Evolutionary conservation across 2,113 vertebrate genomes (phyloP), one percentile per base, ranked within the genome.

Genomic region (Malaclemys terrapin): DNA sequence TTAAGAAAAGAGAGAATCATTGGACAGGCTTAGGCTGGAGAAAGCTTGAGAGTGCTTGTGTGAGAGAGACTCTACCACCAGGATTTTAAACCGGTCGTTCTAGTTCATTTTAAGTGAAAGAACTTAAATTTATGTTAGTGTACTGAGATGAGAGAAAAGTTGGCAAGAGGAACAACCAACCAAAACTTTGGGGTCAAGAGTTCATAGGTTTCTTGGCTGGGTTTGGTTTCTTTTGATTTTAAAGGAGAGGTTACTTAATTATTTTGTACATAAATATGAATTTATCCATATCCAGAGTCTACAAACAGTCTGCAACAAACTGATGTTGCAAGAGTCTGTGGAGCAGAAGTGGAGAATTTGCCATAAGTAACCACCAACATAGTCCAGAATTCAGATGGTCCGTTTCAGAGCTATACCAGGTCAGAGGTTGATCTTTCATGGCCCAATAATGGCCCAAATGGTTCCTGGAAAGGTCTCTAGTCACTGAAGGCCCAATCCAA

Each of bases 401-500:
- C 20, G 65, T n/a, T 38, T 69, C 65, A 38, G 65, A 69, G 96
- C 69, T 91, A 81, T 52, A 93, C 87, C 87, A 93, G 86, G 52
- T 85, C 90, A 87, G 49, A 38, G 56, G 24, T 12, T 96, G 96
- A 95, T 93, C 95, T 95, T 96, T 96, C 59, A 90, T 86, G n/a
- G 72, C 50, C 49, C 57, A 91, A 84, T 75, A 47, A 84, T 9
- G 35, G 17, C 65, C 35, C 35, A 38, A 20, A 20, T 22, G 19
- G n/a, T 72, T 38, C 19, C 62, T 96, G 82, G 90, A 95, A 94
- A 85, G 82, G 78, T n/a, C 96, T 88, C 90, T 95, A 87, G 94
- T 94, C 90, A 86, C 84, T 78, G 90, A 95, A 97, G 94, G 69
- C 38, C 87, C 84, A 91, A 91, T 97, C 91, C 90, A 94, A 90